Evolutionary conservation across 1,140 invertebrate species (phyloP).

Genomic region (Drosophila pseudoobscura): DNA sequence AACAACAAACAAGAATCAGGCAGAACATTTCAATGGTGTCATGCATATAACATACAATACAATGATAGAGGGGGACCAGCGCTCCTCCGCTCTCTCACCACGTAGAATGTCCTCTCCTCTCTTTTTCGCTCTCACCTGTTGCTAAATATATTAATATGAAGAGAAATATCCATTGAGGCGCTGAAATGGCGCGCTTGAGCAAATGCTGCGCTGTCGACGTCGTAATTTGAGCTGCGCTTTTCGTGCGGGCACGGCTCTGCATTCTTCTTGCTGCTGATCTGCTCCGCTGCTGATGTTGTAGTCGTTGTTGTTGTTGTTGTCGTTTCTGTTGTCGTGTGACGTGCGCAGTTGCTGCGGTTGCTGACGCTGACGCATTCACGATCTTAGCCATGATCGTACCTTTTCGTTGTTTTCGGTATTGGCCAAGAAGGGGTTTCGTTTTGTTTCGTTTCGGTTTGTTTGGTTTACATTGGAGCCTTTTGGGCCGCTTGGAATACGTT

Average conservation of each 20-base stretch:
- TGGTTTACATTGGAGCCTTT: slow-evolving; percentile 34
- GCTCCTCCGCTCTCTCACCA: slow-evolving; percentile 3
- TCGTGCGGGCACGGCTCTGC: slow-evolving; percentile 70
- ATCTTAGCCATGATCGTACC: slow-evolving; percentile 65
- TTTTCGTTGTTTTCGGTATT: slow-evolving; percentile 51
- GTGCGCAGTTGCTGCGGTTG: slow-evolving; percentile 28
- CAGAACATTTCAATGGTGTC: slow-evolving; percentile 13
- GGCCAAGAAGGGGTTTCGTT: slow-evolving; percentile 47
- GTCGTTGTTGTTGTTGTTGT: slow-evolving; percentile 41
- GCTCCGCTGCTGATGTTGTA: slow-evolving; percentile 19
- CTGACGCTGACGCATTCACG: slow-evolving; percentile 70
- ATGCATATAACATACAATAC: slow-evolving; percentile 11
- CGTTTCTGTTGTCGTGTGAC: slow-evolving; percentile 46
- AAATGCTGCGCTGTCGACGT: slow-evolving; percentile 48
- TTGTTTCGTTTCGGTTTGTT: slow-evolving; percentile 18
- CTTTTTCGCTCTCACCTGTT: slow-evolving; percentile 63
- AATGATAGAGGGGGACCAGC: neutral
- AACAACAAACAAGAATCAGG: slow-evolving; percentile 4
- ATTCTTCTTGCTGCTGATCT: slow-evolving; percentile 32
- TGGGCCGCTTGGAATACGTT: slow-evolving; percentile 17
- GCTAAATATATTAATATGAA: slow-evolving; percentile 77
- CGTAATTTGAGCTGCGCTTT: slow-evolving; percentile 77
- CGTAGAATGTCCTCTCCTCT: neutral
- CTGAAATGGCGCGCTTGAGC: slow-evolving; percentile 77
- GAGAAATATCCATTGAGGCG: slow-evolving; percentile 79